Base-by-base conservation (phyloP, 2,113 vertebrate species). In the Artemisiospiza belli region DNA sequence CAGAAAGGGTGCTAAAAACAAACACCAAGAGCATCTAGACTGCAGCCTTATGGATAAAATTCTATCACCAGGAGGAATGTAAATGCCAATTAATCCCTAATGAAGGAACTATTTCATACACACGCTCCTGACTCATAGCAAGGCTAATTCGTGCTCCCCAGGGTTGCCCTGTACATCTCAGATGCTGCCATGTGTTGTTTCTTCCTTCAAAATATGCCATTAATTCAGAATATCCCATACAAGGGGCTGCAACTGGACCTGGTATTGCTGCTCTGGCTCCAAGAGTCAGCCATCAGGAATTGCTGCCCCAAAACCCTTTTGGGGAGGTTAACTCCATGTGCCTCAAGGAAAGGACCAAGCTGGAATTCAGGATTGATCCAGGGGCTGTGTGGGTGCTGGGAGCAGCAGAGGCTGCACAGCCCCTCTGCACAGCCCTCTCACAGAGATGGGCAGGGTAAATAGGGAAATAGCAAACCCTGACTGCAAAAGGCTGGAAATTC, bases 401-500 rank as follows among this genome's bases (percentile, higher is more conserved):
- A 58, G 61, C 15, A 68, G 87, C 11, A 2, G 84, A 70, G 83
- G 31, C 57, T 23, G 22, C 72, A 2, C 9, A 8, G 57, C 49
- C 37, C 78, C 69, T 66, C 11, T 23, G 81, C 27, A 28, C 24
- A 4, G 15, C 30, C 15, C 0, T 5, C 49, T 7, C 25, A n/a
- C 28, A 24, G 17, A 31, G 69, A 7, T 3, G 61, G 67, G 67
- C 37, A 81, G 81, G 86, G 69, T 64, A 95, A 97, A 95, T 31
- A 97, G 66, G 91, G 79, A 97, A 97, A 98, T 73, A 80, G 87
- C 94, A 97, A 96, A 95, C 80, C 22, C 37, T 1, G 33, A 30
- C 92, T 97, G 96, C 89, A 95, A 96, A 96, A 94, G 94, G 94
- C 97, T 96, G 95, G 82, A 97, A 96, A 96, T 94, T 95, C 97